Conservation (phyloP, 1,140 invertebrate genomes). For the Psix sp. region DNA sequence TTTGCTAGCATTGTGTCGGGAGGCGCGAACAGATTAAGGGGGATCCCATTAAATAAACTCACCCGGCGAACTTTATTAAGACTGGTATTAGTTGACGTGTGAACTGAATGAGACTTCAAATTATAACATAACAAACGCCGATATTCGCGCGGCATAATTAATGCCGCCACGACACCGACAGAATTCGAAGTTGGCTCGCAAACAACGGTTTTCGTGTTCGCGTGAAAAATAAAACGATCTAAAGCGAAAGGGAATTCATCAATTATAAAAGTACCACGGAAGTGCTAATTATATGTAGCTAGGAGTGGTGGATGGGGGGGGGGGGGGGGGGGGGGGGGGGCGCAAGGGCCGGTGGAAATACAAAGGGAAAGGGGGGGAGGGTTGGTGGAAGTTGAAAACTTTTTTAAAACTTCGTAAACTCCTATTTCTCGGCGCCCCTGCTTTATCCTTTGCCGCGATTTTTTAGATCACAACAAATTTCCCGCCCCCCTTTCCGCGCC, state of each 20-base stretch:
- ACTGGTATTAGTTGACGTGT: slow-evolving; percentile 6
- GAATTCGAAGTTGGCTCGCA: slow-evolving; percentile 12
- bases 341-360: slow-evolving; percentile 26
- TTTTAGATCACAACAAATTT: slow-evolving; percentile 63
- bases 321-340: too few relatives aligned
- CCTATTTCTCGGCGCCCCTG: slow-evolving; percentile 29
- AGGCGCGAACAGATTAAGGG: slow-evolving; percentile 22
- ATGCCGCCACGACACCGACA: not conserved
- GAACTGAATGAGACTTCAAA: slow-evolving; percentile 22
- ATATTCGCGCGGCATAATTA: slow-evolving; percentile 13
- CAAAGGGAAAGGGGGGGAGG: slow-evolving; percentile 46
- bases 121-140: slow-evolving; percentile 18
- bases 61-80: slow-evolving; percentile 5
- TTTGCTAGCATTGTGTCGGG: slow-evolving; percentile 39
- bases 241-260: slow-evolving; percentile 19
- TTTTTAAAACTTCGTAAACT: slow-evolving; percentile 62
- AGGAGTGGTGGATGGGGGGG: too few relatives aligned
- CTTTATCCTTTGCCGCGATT: slow-evolving; percentile 38
- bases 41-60: slow-evolving; percentile 21
- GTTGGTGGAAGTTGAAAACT: slow-evolving; percentile 55
- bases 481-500: slow-evolving; percentile 63
- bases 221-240: slow-evolving; percentile 12
- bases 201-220: not conserved
- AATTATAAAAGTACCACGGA: slow-evolving; percentile 35
- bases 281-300: slow-evolving; percentile 15